Evolutionary conservation across 2,888 invertebrate genomes (phyloP), one percentile per base, ranked within the genome.

Genomic region (Phortica okadai): DNA sequence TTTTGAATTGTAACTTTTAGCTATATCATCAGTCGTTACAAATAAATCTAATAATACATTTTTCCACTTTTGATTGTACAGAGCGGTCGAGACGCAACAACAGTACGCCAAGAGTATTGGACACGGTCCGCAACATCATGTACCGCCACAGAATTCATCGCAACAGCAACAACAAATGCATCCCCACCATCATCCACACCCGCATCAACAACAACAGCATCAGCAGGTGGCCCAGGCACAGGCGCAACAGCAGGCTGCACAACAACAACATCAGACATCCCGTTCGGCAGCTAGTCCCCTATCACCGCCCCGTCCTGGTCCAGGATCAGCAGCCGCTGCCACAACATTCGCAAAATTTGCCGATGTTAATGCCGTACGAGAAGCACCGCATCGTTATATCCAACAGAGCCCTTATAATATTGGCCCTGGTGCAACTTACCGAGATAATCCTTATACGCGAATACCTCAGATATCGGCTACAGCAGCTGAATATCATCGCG

Each of bases 221-320:
- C 0, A 89, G 85, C 0, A 88, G 85, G 0, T 88, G 88, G 0
- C 88, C 84, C 0, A 88, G 85, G 0, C 89, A 84, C 84, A 83
- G 14, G 82, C 82, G 8, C 85, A 86, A 1, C 84, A 84, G 10
- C 83, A 82, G 11, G 83, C 82, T 0, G 83, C 82, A 0, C 83
- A 89, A 0, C 88, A 88, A 0, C 88, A 87, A 1, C 89, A 89
- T 33, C 88, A 88, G 77, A 87, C 89, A 79, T 90, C 91, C 74
- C 86, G 91, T 81, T 89, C 91, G 80, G 90, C 91, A 86, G 91
- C 91, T 82, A 91, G 91, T 89, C 91, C 91, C 73, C 79, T 91
- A 76, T 91, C 91, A 76, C 91, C 91, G 78, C 91, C 91, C 77
- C 88, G 91, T 62, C 89, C 91, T 45, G 90, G 89, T 77, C 89